Conservation (phyloP, 2,113 vertebrate species). For the Phainopepla nitens region DNA sequence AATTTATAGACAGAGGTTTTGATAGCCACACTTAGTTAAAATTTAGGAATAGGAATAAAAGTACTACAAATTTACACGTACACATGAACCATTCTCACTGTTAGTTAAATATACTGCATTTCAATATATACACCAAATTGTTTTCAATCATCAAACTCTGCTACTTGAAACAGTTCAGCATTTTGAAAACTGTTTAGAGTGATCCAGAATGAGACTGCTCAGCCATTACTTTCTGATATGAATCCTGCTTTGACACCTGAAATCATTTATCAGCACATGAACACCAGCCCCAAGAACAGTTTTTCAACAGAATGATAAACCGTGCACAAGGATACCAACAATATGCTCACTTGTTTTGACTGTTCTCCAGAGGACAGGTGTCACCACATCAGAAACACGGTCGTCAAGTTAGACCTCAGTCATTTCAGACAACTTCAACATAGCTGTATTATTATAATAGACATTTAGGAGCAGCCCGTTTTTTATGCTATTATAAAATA, state of each 20-base stretch:
- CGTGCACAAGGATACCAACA: not conserved
- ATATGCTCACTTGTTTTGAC: not conserved
- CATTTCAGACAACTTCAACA: not conserved
- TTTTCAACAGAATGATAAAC: not conserved
- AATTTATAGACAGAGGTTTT: not conserved
- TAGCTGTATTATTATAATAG: not conserved
- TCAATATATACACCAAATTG: not conserved
- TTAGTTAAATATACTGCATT: not conserved
- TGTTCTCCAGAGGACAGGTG: not conserved
- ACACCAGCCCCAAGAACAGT: not conserved
- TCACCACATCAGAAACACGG: not conserved
- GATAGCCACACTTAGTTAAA: not conserved
- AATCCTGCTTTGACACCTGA: not conserved
- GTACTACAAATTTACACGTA: not conserved
- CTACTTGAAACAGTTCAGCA: not conserved
- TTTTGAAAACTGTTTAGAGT: not conserved
- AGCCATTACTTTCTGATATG: not conserved
- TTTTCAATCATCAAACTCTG: fast-evolving
- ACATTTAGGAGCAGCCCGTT: not conserved
- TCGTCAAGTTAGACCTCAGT: not conserved
- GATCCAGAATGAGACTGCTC: not conserved
- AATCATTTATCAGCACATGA: not conserved
- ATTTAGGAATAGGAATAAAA: not conserved
- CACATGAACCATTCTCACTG: not conserved
- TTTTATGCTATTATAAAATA: not conserved